These are phyloP conservation scores for Darevskia nairensis DNA, from an alignment of 2,797 vertebrate species.

Conservation along the genomic window DNA sequence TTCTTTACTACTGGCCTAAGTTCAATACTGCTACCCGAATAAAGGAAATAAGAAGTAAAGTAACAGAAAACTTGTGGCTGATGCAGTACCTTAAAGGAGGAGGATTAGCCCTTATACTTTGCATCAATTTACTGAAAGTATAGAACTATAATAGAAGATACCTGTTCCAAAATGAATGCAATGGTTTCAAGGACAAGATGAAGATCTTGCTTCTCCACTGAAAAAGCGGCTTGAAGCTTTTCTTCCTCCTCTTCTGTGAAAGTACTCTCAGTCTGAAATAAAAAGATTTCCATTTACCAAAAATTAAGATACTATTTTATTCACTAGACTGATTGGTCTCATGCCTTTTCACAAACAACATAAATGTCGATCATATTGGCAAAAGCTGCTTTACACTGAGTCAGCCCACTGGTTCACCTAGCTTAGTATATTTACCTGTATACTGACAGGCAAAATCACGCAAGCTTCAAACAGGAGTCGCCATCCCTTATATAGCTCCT, in stretches of 20 bases:
- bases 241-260: constrained; percentile 96
- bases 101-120: no score
- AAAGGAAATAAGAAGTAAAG: neutral
- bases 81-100: neutral
- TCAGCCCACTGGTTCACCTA: no score
- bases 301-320: neutral
- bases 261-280: constrained; percentile 86
- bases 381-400: neutral
- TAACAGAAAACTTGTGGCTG: neutral
- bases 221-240: constrained; percentile 91
- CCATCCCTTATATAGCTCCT: no score
- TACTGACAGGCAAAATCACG: no score
- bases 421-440: no score
- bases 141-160: constrained; percentile 65
- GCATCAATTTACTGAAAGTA: neutral
- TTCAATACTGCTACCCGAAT: neutral
- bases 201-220: constrained; percentile 90
- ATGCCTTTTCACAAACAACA: neutral
- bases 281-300: constrained; percentile 35
- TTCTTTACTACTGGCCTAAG: neutral
- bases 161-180: constrained; percentile 96
- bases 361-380: neutral
- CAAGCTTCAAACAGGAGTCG: no score
- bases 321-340: neutral
- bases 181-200: constrained; percentile 89